Base-by-base conservation (phyloP, 2,888 invertebrate genomes). In the Anoplius nigerrimus region DNA sequence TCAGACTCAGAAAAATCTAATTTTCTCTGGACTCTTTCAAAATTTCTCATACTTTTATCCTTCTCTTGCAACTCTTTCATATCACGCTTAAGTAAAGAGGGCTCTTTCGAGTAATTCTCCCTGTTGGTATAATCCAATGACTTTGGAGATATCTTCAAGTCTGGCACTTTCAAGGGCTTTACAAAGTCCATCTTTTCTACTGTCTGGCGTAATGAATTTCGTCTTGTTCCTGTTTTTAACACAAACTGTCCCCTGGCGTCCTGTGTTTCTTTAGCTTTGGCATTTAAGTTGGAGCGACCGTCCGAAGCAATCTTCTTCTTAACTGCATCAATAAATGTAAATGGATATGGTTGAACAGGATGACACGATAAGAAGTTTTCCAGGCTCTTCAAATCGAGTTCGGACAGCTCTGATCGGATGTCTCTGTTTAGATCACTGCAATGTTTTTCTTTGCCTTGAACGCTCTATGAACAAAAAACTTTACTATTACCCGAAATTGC, bases 311-410 rank as follows among this genome's bases (percentile, higher is more conserved):
- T 83, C 79, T 93, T 93, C 70, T 90, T 89, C 75, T 91, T 91
- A 8, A 92, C 91, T 54, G 91, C 92, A 81, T 89, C 91, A 52
- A 92, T 91, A 79, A 93, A 92, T 79, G 92, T 92, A 75, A 92
- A 92, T 16, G 92, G 92, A 88, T 91, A 90, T 5, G 90, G 89
- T 74, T 90, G 86, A 4, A 90, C 84, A 13, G 89, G 76, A 68
- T 84, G 81, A 65, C 76, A 74, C 0, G 76, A 74, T 55, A 84
- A 60, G 34, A 82, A 76, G 52, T 74, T 70, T 20, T 76, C 61
- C 45, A 78, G 59, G 20, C 21, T 66, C 34, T 70, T 75, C 18
- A 73, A 53, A 45, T 69, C 66, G 58, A 70, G 42, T 69, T 69
- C 27, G 21, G 57, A 6, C 22, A 64, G 51, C 34, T 34, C 11